Conservation (phyloP, 2,113 vertebrate genomes). For the Dissostichus mawsoni region DNA sequence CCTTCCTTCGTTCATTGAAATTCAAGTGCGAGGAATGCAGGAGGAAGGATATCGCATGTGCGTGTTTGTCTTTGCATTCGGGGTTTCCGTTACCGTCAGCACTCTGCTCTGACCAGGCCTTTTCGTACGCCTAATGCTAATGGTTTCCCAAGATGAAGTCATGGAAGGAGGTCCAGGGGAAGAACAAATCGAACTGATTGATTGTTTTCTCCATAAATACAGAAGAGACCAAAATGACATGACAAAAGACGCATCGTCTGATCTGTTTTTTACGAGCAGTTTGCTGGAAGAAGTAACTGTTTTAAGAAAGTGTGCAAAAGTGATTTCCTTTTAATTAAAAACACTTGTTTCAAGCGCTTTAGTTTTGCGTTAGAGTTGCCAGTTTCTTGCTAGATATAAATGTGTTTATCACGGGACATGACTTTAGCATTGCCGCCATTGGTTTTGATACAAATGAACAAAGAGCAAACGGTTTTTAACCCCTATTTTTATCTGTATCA, state of each 20-base stretch:
- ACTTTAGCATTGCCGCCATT: not conserved
- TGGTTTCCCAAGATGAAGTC: conserved; percentile 44
- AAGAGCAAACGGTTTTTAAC: conserved; percentile 28
- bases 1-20: conserved; percentile 74
- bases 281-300: not conserved
- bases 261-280: not conserved
- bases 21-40: conserved; percentile 71
- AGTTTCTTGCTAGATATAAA: not conserved
- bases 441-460: conserved; percentile 18
- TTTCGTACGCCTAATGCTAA: conserved; percentile 53
- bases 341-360: not conserved
- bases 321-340: not conserved
- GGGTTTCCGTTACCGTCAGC: conserved; percentile 66
- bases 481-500: not conserved
- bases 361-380: not conserved
- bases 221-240: not conserved
- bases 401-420: conserved; percentile 15
- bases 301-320: not conserved
- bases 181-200: conserved; percentile 8
- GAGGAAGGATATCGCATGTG: conserved; percentile 80
- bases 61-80: conserved; percentile 74
- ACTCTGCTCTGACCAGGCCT: conserved; percentile 45
- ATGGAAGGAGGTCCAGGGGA: not conserved
- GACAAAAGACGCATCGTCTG: not conserved
- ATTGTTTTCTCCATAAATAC: not conserved